phyloP scores from a whole-genome alignment of 2,888 invertebrate genomes.

The Idaea biselata region DNA sequence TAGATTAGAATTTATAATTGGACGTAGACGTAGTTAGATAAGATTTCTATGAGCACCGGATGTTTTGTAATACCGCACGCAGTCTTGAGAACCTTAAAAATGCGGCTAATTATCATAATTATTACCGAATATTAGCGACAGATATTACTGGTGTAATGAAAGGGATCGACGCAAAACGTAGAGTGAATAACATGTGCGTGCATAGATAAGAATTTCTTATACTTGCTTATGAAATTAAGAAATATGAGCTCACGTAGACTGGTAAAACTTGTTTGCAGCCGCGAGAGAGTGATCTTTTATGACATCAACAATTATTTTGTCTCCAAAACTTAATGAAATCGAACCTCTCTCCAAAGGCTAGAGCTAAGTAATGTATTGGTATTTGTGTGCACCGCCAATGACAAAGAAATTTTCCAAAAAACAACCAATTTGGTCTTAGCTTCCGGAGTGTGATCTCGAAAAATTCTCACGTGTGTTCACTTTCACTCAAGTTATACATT shows the following conservation, averaged over 20 bases:
- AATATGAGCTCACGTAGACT: constrained; percentile 17
- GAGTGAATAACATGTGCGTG: not conserved
- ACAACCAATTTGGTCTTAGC: constrained; percentile 18
- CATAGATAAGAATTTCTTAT: constrained; percentile 1
- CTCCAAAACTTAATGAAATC: constrained; percentile 7
- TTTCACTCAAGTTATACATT: constrained; percentile 32
- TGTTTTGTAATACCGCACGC: constrained; percentile 17
- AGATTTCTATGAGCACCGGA: constrained; percentile 25
- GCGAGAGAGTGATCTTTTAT: constrained; percentile 26
- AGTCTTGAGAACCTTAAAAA: not conserved
- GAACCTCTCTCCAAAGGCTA: not conserved
- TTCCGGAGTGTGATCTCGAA: constrained; percentile 33
- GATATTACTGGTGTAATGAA: not conserved
- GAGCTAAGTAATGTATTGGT: not conserved
- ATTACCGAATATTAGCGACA: not conserved
- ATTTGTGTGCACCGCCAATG: constrained; percentile 8
- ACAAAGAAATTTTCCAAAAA: constrained; percentile 18
- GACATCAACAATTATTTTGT: constrained; percentile 9
- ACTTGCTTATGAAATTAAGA: constrained; percentile 10
- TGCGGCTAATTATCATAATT: not conserved
- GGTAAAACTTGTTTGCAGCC: constrained; percentile 24
- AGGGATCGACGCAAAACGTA: not conserved
- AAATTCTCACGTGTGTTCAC: constrained; percentile 29
- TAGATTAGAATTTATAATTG: constrained; percentile 23
- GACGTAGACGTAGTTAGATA: constrained; percentile 8